These are phyloP conservation scores for Capitella teleta DNA, from an alignment of 1,140 invertebrate species.

Conservation along the genomic window DNA sequence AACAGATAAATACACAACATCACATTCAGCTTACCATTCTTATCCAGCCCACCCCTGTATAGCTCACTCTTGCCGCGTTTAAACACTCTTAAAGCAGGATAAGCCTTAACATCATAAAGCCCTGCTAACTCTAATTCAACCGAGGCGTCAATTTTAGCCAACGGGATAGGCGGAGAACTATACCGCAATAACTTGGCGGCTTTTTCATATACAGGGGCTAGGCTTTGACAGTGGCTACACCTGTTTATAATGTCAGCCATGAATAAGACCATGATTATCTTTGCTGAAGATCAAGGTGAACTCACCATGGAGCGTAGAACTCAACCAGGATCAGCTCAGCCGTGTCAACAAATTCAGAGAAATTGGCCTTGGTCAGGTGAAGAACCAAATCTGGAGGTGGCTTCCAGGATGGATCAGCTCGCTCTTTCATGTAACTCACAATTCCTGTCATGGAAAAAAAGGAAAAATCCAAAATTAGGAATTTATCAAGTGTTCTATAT, in stretches of 20 bases:
- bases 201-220: not conserved
- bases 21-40: not conserved
- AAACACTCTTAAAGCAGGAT: not conserved
- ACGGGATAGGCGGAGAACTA: not conserved
- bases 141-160: not conserved
- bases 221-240: not conserved
- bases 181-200: not conserved
- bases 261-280: not conserved
- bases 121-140: not conserved
- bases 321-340: conserved; percentile 49
- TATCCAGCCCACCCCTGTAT: not conserved
- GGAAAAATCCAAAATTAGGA: not conserved
- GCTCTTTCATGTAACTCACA: conserved; percentile 48
- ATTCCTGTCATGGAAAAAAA: conserved; percentile 38
- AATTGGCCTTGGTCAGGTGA: conserved; percentile 47
- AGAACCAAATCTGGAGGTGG: conserved; percentile 50
- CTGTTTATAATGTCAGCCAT: not conserved
- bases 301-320: conserved; percentile 54
- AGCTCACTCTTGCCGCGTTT: not conserved
- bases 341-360: conserved; percentile 44
- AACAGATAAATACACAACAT: not conserved
- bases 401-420: conserved; percentile 45
- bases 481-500: too few relatives aligned
- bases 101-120: not conserved
- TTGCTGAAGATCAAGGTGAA: not conserved